A percentile compares a stretch with the other conserved stretches of the same genome.
Conservation (phyloP, 2,888 invertebrate species). For the Caenorhabditis zanzibari region DNA sequence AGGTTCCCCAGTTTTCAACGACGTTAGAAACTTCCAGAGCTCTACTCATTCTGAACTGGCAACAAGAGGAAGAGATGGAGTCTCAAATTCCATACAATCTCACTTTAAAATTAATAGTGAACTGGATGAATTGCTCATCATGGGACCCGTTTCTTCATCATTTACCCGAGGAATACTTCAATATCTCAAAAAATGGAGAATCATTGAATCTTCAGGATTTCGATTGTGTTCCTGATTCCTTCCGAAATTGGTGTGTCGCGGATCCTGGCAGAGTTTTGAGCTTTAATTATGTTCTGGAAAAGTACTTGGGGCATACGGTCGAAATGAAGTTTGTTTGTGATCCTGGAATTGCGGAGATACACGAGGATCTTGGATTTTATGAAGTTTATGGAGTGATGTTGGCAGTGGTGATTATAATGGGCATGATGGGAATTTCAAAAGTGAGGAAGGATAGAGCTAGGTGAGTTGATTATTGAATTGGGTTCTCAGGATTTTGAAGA, state of each 20-base stretch:
- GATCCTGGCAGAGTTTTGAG: background rate
- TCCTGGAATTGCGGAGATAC: background rate
- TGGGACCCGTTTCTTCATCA: background rate
- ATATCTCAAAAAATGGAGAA: background rate
- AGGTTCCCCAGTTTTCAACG: background rate
- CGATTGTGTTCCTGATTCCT: constrained; percentile 18
- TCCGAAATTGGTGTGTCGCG: constrained; percentile 21
- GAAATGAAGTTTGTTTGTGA: constrained; percentile 24
- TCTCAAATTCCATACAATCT: background rate
- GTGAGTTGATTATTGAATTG: background rate
- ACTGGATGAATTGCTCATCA: constrained; percentile 22
- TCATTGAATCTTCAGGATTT: constrained; percentile 1
- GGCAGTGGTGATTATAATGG: background rate
- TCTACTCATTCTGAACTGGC: constrained; percentile 23
- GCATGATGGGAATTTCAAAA: background rate
- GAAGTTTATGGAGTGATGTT: background rate
- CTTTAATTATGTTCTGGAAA: constrained; percentile 5
- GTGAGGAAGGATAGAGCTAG: background rate
- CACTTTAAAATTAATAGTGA: background rate
- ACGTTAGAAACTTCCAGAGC: constrained; percentile 12
- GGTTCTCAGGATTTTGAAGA: no score
- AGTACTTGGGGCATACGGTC: constrained; percentile 5
- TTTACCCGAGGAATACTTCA: background rate
- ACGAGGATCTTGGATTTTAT: background rate
- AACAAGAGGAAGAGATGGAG: background rate